Evolutionary conservation across 2,888 invertebrate genomes (phyloP).

Genomic region (Cosmia pyralina): DNA sequence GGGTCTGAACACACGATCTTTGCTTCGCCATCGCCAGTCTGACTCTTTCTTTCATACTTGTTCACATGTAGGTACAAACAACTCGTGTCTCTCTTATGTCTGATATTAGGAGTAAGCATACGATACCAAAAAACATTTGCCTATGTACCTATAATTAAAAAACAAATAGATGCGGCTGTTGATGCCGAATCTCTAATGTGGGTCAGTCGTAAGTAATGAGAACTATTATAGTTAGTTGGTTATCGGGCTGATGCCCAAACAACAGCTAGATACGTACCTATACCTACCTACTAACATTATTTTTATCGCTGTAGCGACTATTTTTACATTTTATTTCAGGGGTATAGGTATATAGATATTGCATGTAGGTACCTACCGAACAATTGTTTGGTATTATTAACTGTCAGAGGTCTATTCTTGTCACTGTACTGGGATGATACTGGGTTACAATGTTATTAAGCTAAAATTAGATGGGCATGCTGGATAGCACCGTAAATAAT

Average conservation of each 20-base stretch:
- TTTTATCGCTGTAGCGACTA: constrained; percentile 83
- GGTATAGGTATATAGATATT: constrained; percentile 68
- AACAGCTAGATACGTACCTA: constrained; percentile 60
- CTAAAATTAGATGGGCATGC: constrained; percentile 32
- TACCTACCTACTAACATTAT: constrained; percentile 72
- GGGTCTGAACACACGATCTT: constrained; percentile 11
- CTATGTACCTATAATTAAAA: neutral
- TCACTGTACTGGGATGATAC: constrained; percentile 39
- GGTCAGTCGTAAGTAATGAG: constrained; percentile 47
- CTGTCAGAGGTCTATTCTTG: constrained; percentile 66
- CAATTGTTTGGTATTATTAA: constrained; percentile 77
- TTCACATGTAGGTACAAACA: neutral
- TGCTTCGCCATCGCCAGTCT: neutral
- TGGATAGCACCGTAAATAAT: constrained; percentile 20
- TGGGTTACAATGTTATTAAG: constrained; percentile 37
- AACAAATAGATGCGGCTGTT: constrained; percentile 7
- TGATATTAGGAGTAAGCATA: constrained; percentile 1
- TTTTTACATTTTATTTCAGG: constrained; percentile 80
- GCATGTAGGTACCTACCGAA: constrained; percentile 58
- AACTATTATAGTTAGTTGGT: constrained; percentile 62
- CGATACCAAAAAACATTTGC: neutral
- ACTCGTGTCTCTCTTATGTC: neutral
- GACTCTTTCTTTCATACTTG: neutral
- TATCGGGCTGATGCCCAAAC: constrained; percentile 60
- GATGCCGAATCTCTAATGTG: constrained; percentile 44